Evolutionary conservation across 2,113 vertebrate genomes (phyloP).

Genomic region (Dryoscopus gambensis): DNA sequence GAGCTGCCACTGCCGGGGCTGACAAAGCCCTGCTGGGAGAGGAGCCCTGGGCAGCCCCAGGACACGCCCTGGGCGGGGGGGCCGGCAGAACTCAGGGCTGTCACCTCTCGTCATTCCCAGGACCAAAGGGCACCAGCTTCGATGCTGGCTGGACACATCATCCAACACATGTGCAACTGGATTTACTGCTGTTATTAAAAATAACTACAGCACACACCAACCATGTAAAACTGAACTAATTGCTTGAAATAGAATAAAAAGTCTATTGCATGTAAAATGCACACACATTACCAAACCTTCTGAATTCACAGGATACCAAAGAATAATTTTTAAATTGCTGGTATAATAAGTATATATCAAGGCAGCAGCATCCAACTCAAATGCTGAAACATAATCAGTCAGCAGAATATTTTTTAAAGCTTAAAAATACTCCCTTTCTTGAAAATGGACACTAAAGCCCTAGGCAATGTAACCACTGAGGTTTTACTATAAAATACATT

Average conservation of each 20-base stretch:
- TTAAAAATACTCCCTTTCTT: constrained; percentile 49
- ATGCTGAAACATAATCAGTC: constrained; percentile 37
- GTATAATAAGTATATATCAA: neutral
- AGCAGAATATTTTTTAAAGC: constrained; percentile 39
- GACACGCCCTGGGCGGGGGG: neutral
- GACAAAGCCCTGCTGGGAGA: neutral
- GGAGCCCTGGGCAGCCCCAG: neutral
- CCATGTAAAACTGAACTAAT: neutral
- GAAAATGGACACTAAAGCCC: constrained; percentile 68
- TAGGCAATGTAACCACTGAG: constrained; percentile 65
- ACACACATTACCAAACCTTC: neutral
- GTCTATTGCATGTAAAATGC: rapidly evolving
- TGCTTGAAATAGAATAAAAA: neutral
- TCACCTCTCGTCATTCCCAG: neutral
- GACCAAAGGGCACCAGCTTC: neutral
- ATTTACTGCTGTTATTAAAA: neutral
- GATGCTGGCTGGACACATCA: rapidly evolving
- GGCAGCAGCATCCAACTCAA: neutral
- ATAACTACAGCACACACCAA: neutral
- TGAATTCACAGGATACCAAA: neutral
- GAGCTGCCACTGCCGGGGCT: rapidly evolving
- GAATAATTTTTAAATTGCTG: neutral
- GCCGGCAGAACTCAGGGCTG: neutral
- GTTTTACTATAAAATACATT: constrained; percentile 78
- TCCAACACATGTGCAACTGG: rapidly evolving